Evolutionary conservation across 2,888 invertebrate genomes (phyloP).

Genomic region (Metopia argyrocephala): DNA sequence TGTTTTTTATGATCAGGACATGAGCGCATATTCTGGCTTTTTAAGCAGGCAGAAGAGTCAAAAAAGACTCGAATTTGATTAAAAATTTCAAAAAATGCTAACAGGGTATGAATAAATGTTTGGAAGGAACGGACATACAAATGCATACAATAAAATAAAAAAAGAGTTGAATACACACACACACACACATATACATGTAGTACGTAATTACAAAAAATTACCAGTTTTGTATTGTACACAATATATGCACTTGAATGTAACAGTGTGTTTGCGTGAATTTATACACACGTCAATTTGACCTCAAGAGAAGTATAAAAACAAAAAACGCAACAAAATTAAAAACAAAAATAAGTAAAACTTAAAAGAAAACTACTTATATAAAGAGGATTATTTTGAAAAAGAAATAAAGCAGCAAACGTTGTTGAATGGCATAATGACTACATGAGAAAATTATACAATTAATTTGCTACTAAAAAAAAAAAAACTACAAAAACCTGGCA

Average conservation of each 20-base stretch:
- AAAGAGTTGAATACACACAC: not conserved
- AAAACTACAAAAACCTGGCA: not conserved
- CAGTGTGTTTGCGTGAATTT: not conserved
- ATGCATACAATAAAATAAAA: not conserved
- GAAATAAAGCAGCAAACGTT: not conserved
- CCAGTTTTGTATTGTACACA: too few relatives aligned
- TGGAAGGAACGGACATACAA: too few relatives aligned
- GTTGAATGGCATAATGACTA: not conserved
- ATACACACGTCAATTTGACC: too few relatives aligned
- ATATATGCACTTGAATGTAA: not conserved
- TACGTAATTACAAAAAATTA: not conserved
- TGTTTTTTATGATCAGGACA: too few relatives aligned
- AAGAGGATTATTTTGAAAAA: not conserved
- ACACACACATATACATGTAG: not conserved
- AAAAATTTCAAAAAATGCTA: too few relatives aligned
- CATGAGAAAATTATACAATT: not conserved
- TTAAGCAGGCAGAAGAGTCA: too few relatives aligned
- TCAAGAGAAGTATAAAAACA: too few relatives aligned
- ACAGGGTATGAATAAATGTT: too few relatives aligned
- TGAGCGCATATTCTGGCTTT: too few relatives aligned
- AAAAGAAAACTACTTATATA: not conserved
- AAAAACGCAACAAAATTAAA: not conserved
- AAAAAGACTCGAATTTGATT: too few relatives aligned
- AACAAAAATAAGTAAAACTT: not conserved
- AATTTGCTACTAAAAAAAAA: too few relatives aligned